phyloP scores from a whole-genome alignment of 2,113 vertebrate genomes.

The Campylorhamphus procurvoides region DNA sequence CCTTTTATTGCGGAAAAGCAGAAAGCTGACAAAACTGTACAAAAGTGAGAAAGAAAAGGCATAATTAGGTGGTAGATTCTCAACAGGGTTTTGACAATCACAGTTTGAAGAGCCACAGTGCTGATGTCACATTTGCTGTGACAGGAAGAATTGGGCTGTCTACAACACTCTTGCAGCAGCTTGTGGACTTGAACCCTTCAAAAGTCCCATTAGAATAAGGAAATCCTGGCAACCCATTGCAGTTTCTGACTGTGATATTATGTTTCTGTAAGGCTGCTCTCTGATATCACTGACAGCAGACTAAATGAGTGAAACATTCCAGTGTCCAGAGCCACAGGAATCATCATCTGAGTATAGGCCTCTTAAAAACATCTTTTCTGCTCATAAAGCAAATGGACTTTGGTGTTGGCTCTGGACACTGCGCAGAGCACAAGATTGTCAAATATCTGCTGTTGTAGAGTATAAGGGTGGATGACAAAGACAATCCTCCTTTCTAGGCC shows the following conservation, averaged over 20 bases:
- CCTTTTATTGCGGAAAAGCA: background rate
- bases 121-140: background rate
- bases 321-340: background rate
- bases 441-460: fast-evolving
- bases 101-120: background rate
- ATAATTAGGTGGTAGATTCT: background rate
- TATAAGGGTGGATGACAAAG: background rate
- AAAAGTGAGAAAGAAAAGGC: background rate
- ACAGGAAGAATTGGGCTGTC: background rate
- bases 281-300: no score
- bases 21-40: background rate
- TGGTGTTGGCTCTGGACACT: background rate
- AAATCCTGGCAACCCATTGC: background rate
- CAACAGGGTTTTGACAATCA: background rate
- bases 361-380: background rate
- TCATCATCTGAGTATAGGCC: background rate
- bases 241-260: background rate
- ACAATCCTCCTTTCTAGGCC: background rate
- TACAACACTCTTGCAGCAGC: background rate
- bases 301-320: background rate
- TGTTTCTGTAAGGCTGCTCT: background rate
- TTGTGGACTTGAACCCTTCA: background rate
- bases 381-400: background rate
- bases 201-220: background rate
- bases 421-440: background rate